These are phyloP conservation scores for Drosophila setosimentum DNA, from an alignment of 2,888 invertebrate species.

Conservation along the genomic window DNA sequence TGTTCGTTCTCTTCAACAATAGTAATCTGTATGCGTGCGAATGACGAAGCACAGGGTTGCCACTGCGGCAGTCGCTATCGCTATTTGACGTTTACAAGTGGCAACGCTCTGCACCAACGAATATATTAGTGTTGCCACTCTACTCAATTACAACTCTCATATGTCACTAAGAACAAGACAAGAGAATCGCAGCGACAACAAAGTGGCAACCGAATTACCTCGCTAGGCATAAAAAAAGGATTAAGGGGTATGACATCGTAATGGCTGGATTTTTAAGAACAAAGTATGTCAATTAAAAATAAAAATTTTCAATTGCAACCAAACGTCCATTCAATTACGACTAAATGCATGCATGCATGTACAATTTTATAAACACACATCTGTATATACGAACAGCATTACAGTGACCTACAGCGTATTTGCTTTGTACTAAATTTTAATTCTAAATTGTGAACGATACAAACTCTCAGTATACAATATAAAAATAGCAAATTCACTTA, in stretches of 20 bases:
- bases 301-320: background rate
- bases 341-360: slow-evolving; percentile 18
- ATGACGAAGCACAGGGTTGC: slow-evolving; percentile 73
- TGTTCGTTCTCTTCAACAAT: slow-evolving; percentile 68
- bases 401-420: slow-evolving; percentile 52
- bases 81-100: slow-evolving; percentile 55
- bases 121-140: slow-evolving; percentile 36
- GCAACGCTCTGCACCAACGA: slow-evolving; percentile 31
- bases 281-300: slow-evolving; percentile 61
- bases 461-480: background rate
- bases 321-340: slow-evolving; percentile 12
- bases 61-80: slow-evolving; percentile 46
- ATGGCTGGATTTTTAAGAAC: slow-evolving; percentile 80
- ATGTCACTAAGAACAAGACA: slow-evolving; percentile 46
- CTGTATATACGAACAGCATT: slow-evolving; percentile 12
- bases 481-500: background rate
- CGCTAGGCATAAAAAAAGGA: slow-evolving; percentile 2
- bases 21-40: slow-evolving; percentile 70
- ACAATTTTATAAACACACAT: slow-evolving; percentile 28
- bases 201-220: slow-evolving; percentile 31
- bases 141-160: slow-evolving; percentile 36
- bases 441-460: background rate
- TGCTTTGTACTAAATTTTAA: slow-evolving; percentile 8
- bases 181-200: slow-evolving; percentile 45
- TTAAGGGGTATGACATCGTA: slow-evolving; percentile 40